Percentiles rank a stretch among this genome's conserved stretches.
phyloP scores from a whole-genome alignment of 2,797 vertebrate genomes.

The Enteromius mattozi region DNA sequence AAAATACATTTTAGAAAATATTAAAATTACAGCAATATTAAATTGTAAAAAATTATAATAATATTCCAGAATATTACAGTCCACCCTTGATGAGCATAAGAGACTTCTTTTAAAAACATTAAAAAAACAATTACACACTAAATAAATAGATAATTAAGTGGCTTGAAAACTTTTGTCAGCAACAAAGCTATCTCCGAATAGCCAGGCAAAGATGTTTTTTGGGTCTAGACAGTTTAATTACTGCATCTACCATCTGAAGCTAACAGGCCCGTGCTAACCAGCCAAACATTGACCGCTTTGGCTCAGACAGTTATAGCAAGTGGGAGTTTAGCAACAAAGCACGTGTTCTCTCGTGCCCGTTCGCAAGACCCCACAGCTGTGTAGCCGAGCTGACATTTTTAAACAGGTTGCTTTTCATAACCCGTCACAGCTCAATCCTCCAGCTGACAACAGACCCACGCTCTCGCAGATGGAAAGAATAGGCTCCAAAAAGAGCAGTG shows the following conservation, averaged over 20 bases:
- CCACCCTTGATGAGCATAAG: not conserved
- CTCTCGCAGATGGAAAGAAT: slow-evolving; percentile 63
- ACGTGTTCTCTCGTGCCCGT: slow-evolving; percentile 43
- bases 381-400: slow-evolving; percentile 51
- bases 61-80: not conserved
- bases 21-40: not conserved
- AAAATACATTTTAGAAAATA: not conserved
- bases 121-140: not conserved
- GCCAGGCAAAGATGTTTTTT: not conserved
- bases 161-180: not conserved
- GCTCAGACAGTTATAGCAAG: slow-evolving; percentile 1
- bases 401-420: slow-evolving; percentile 58
- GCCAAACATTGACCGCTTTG: not conserved
- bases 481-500: slow-evolving; percentile 55
- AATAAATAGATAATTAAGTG: not conserved
- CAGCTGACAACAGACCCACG: slow-evolving; percentile 45
- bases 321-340: slow-evolving; percentile 42
- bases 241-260: not conserved
- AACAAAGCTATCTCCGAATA: not conserved
- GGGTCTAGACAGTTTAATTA: not conserved
- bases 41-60: not conserved
- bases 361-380: slow-evolving; percentile 50
- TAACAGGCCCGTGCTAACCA: not conserved
- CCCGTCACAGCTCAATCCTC: slow-evolving; percentile 60
- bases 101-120: not conserved